Evolutionary conservation across 2,888 invertebrate species (phyloP), one percentile per base, ranked within the genome.

Genomic region (Drosophila subsilvestris): DNA sequence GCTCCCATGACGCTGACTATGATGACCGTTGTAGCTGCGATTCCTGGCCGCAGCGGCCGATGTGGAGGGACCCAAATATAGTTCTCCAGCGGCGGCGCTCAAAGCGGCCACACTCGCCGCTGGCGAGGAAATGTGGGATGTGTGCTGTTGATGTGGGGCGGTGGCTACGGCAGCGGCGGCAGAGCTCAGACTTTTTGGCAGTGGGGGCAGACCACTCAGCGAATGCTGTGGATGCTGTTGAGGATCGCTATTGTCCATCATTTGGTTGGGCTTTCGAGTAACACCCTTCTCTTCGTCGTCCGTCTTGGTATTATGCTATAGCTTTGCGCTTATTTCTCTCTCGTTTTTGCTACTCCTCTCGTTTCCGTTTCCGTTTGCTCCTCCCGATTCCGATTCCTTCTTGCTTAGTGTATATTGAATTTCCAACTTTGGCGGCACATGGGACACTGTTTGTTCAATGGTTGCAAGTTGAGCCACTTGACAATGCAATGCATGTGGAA

Each of bases 381-480:
- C 14, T 47, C 20, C n/a, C 56, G 18, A 53, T 22, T 22, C 3
- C 22, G 22, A 32, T 22, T 70, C 18, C 54, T 29, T 18, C 45
- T 60, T 61, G 89, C 57, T 71, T 94, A 95, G 91, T 95, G 95
- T 90, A 95, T 95, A 91, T 98, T 98, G 93, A 98, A 99, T 93
- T 98, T 98, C 99, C 99, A 99, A 91, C 98, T 98, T 92, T 99
- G 99, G 87, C 99, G 94, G 93, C 99, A 99, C 98, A 99, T 99
- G 70, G 97, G 97, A 88, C 97, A 97, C 93, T 96, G 95, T 90
- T 97, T 96, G 92, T 96, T 96, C 81, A 95, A 94, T 84, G 96
- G 96, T 92, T 97, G 97, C 18, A 98, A 97, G 91, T 99, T 98
- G 56, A 99, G 94, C 99, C 99, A 99, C 94, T 99, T 99, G 91